Base-by-base conservation (phyloP, 2,113 vertebrate species). In the Symphodus melops region DNA sequence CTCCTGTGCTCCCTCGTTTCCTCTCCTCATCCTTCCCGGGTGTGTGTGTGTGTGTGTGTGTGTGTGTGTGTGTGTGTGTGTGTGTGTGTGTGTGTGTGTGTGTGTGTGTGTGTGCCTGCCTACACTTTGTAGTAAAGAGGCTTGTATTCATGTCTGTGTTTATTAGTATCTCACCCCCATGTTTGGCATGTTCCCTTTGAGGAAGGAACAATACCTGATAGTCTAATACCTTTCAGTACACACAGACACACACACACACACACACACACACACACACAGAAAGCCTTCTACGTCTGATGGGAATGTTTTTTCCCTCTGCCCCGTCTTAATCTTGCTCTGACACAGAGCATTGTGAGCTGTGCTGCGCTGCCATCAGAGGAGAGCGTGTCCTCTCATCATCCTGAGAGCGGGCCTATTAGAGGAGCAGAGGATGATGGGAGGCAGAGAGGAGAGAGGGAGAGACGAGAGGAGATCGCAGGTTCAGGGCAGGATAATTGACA, bases 401-500 rank as follows among this genome's bases (percentile, higher is more conserved):
- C 89, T 86, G 91, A 91, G 88, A 93, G 91, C 86, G 91, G 92
- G 83, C 91, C 93, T 93, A 94, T 94, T 93, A 93, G 89, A 91
- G 87, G 86, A 86, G 86, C 91, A 81, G 91, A 88, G 91, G 81
- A 84, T 81, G 89, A 89, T 85, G 83, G 92, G 90, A 91, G 89
- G 84, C 85, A 83, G 84, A 80, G 85, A 85, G 74, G 86, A 83
- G 80, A 83, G 82, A 83, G 83, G 80, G 85, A 81, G 67, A 88
- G 75, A 87, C 83, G 81, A 79, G 85, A 88, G 76, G 84, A 80
- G 85, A 86, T 84, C 81, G 79, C 68, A 89, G 91, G 93, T 93
- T 94, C 92, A 91, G 92, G 92, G 89, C 90, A 91, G 79, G 85
- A 93, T 94, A 93, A 94, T 94, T 94, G 94, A 93, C 92, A 92